Conservation (phyloP, 1,140 invertebrate species). For the Papilio machaon region DNA sequence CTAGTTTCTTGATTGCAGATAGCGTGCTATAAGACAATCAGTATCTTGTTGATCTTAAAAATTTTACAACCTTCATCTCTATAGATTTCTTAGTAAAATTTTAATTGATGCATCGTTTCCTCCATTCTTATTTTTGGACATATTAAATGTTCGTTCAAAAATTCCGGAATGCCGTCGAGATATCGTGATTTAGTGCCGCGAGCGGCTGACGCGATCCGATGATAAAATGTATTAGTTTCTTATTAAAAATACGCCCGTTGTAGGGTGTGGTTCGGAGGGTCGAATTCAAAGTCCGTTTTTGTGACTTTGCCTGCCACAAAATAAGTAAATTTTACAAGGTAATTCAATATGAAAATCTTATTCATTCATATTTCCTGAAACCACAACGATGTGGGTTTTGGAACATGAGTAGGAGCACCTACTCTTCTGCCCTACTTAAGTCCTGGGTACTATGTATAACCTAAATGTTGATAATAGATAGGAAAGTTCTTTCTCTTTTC, state of each 20-base stretch:
- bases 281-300: conserved; percentile 2
- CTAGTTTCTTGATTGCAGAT: background rate
- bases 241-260: conserved; percentile 38
- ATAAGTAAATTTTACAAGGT: background rate
- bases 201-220: conserved; percentile 53
- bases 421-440: background rate
- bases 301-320: background rate
- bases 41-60: background rate
- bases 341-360: background rate
- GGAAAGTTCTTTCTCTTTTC: too few relatives aligned
- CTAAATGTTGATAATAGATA: too few relatives aligned
- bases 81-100: conserved; percentile 55
- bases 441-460: background rate
- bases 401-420: background rate
- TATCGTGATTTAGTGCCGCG: conserved; percentile 64
- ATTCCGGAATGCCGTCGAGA: conserved; percentile 50
- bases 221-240: conserved; percentile 43
- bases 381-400: background rate
- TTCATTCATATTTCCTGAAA: background rate
- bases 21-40: background rate
- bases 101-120: conserved; percentile 74
- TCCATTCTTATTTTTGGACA: conserved; percentile 65
- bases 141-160: conserved; percentile 62
- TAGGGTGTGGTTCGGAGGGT: conserved; percentile 29
- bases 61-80: conserved; percentile 42